These are phyloP conservation scores for Elephas maximus DNA, from an alignment of 2,113 vertebrate genomes.

Conservation along the genomic window DNA sequence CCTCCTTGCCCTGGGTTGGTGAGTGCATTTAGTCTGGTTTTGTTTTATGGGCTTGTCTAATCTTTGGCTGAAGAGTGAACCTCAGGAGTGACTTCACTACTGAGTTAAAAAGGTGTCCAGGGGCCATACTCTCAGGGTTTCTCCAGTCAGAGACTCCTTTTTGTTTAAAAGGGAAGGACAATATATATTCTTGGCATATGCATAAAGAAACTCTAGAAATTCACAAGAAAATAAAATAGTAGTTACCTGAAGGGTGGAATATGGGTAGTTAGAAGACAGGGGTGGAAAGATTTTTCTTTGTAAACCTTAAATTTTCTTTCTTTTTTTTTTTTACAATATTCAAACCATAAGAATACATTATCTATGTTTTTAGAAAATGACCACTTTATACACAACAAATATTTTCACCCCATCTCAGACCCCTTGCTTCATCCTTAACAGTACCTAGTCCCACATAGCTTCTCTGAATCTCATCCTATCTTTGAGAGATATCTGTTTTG, in stretches of 20 bases:
- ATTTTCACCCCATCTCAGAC: neutral
- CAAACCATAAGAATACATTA: neutral
- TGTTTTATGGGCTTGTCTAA: too few relatives aligned
- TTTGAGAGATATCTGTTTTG: neutral
- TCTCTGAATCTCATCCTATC: neutral
- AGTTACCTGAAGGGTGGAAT: neutral
- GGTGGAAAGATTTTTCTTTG: neutral
- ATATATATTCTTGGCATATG: neutral
- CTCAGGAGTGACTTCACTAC: too few relatives aligned
- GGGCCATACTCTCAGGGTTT: too few relatives aligned
- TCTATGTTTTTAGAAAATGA: neutral
- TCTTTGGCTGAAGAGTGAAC: too few relatives aligned
- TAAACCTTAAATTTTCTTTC: neutral
- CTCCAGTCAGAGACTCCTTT: neutral
- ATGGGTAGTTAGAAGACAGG: neutral
- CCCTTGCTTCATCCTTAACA: neutral
- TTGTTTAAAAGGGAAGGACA: neutral
- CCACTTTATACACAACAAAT: neutral
- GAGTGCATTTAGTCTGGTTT: too few relatives aligned
- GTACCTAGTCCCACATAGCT: neutral
- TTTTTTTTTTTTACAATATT: neutral
- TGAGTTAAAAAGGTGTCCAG: too few relatives aligned
- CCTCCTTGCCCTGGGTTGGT: too few relatives aligned
- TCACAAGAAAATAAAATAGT: slow-evolving; percentile 30
- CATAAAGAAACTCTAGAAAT: slow-evolving; percentile 16